Evolutionary conservation across 2,888 invertebrate species (phyloP), one percentile per base, ranked within the genome.

Genomic region (Cremastobaeus sp.): DNA sequence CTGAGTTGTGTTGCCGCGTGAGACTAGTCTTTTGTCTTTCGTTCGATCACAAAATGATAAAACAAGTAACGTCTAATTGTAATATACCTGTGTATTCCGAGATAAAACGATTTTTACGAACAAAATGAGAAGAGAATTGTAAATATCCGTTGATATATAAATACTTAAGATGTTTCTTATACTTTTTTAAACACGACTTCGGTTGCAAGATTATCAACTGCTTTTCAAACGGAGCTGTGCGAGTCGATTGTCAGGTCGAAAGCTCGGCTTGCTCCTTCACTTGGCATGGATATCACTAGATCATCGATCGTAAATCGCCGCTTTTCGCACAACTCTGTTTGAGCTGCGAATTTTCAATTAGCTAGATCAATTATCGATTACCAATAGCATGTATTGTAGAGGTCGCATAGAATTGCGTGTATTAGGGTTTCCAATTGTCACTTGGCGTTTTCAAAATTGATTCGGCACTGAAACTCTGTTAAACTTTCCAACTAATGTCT

Each of bases 81-180:
- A 60, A 70, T 70, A 70, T 62, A 70, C 34, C 39, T 48, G 45
- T 57, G 64, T 71, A 57, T 45, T 57, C 50, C 48, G 30, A 57
- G 34, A 60, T 57, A 35, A 45, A 62, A 57, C 54, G 15, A 71
- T 71, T 71, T 64, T 64, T 70, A 62, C 47, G 45, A 70, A 55
- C 25, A 45, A 64, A 69, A 47, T 5, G 43, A 47, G 4, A 54
- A 30, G 17, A 34, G 25, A 69, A 48, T 32, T 71, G 71, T 71
- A 71, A 71, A 71, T 64, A 71, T 71, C 14, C 64, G 71, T 71
- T 71, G 48, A 71, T 41, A 70, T 70, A 70, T 55, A 57, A 43
- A 71, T 57, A 71, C 35, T 57, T 57, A 37, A 71, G 41, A 52
- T 57, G 45, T 64, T 71, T 64, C 64, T 64, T 64, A 64, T 64